Base-by-base conservation (phyloP, 2,113 vertebrate species). In the Elachura formosa region DNA sequence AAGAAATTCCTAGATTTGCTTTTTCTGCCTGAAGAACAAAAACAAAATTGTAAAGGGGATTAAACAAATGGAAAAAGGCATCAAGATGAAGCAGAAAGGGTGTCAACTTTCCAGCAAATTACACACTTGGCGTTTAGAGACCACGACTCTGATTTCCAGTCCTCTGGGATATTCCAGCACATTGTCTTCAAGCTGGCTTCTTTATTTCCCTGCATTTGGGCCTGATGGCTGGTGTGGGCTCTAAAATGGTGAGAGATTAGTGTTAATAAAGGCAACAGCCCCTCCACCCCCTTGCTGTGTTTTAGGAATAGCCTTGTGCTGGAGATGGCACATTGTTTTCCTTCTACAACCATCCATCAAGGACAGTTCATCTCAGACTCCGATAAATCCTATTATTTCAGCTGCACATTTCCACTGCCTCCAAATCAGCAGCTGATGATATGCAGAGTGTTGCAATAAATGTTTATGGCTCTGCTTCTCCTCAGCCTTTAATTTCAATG, bases 391-490 rank as follows among this genome's bases (percentile, higher is more conserved):
- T 61, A 79, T 95, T 93, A 84, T 93, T 97, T 92, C 92, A 90
- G 79, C 94, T 84, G 91, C 76, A n/a, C 81, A 33, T 75, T 94
- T 63, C 89, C 71, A 63, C 81, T 83, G 94, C 93, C 83, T 95
- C 83, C 71, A 78, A 93, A 95, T 93, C 81, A 90, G 91, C 75
- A 67, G 91, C 87, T 93, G 91, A 95, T 90, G 90, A 95, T 94
- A 90, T 41, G 33, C 89, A 81, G 91, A 96, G 87, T 36, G 58
- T 84, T 89, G 85, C 96, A 91, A 94, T 97, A 96, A 96, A 96
- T 91, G 89, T 97, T 97, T 96, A 96, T 81, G 75, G 95, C 95
- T 92, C 89, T 94, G 93, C 84, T 71, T 89, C 89, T 93, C 87
- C 93, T 94, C 91, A 89, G 80, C 87, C 93, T 96, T 96, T 95